phyloP scores from a whole-genome alignment of 1,140 invertebrate genomes.

The Aphidius gifuensis region DNA sequence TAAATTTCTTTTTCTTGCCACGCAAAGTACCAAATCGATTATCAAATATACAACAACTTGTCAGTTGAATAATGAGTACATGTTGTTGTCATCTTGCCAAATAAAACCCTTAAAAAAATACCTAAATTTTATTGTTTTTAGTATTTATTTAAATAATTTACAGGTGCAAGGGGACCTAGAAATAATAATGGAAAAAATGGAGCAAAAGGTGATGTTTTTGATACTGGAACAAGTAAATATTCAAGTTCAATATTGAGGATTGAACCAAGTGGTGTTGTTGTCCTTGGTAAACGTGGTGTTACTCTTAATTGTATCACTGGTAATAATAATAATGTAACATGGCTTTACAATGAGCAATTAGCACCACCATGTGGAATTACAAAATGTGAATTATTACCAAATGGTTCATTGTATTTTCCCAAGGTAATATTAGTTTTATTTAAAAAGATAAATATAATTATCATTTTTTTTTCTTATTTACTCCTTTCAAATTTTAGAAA shows the following conservation, averaged over 20 bases:
- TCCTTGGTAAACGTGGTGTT: constrained; percentile 44
- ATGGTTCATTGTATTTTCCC: constrained; percentile 47
- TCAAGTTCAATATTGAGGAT: constrained; percentile 36
- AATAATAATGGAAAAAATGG: constrained; percentile 40
- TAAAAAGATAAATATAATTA: background rate
- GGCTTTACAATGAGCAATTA: constrained; percentile 44
- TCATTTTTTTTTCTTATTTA: background rate
- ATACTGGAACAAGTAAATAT: constrained; percentile 27
- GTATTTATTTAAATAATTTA: constrained; percentile 9
- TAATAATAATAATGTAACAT: constrained; percentile 39
- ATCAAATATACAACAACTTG: constrained; percentile 23
- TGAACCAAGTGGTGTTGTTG: constrained; percentile 44
- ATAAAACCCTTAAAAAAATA: background rate
- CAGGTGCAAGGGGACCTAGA: constrained; percentile 46
- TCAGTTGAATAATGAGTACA: constrained; percentile 23
- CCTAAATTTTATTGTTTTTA: background rate
- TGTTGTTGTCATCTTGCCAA: background rate
- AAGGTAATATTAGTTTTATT: constrained; percentile 35
- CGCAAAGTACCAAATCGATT: constrained; percentile 22
- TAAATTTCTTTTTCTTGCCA: constrained; percentile 19
- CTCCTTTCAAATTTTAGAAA: constrained; percentile 29
- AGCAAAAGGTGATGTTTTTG: constrained; percentile 33
- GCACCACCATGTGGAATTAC: constrained; percentile 42
- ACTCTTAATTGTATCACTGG: constrained; percentile 43
- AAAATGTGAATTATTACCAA: constrained; percentile 38